Evolutionary conservation across 2,888 invertebrate genomes (phyloP), one percentile per base, ranked within the genome.

Genomic region (Pycnomerus fuliginosus): DNA sequence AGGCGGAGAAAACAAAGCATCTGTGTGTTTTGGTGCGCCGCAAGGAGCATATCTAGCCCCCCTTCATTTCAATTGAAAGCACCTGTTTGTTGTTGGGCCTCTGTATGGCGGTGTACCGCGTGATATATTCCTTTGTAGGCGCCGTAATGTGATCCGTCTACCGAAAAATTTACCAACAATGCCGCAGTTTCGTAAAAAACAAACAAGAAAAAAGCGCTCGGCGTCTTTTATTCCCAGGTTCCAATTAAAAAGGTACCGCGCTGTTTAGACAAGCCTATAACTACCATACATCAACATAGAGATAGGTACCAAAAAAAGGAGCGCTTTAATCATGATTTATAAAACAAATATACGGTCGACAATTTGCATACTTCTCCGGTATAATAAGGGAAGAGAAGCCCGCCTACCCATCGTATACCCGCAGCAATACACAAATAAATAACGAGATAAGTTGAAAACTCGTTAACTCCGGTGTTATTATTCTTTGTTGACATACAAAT

Each of bases 401-500:
- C 53, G 46, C 47, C 48, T 52, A 44, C 36, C 46, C 34, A 44
- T 35, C 44, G 24, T 41, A 52, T 43, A 57, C 52, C 56, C 52
- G 54, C 40, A 54, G 58, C 57, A 45, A 55, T 50, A 54, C 46
- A 58, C 60, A 64, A 67, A 68, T 68, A 68, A 68, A 68, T 67
- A 68, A 68, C 62, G 59, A 65, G 67, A 67, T 65, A 65, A 68
- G 62, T 60, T 54, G 61, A 58, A 64, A 69, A 69, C 69, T 70
- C 67, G 69, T 70, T 70, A 69, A 64, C 62, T 64, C 56, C 47
- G 64, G 60, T 61, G 67, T 68, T 69, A 70, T 70, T 70, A 70
- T 70, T 68, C 67, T 68, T 65, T 70, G 71, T 70, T 71, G 71
- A 71, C 70, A 70, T 60, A 68, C 67, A 70, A 71, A 71, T 71